Evolutionary conservation across 2,888 invertebrate species (phyloP).

Genomic region (Suillia variegata): DNA sequence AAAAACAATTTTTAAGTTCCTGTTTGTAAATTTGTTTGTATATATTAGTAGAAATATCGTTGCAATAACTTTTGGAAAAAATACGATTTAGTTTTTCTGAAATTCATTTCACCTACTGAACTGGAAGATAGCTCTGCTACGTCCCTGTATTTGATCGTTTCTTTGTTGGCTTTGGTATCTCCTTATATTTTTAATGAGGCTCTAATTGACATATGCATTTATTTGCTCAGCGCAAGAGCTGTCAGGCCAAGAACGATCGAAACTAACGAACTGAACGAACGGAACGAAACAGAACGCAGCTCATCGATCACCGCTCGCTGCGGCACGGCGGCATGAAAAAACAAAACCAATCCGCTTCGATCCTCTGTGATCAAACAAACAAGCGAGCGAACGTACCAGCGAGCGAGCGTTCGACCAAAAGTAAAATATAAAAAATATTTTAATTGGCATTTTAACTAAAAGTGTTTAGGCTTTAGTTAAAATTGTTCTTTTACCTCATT

Average conservation of each 20-base stretch:
- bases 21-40: no score
- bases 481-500: constrained; percentile 44
- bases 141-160: not conserved
- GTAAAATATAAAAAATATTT: constrained; percentile 47
- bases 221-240: constrained; percentile 38
- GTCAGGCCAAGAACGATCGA: constrained; percentile 16
- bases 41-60: no score
- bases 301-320: constrained; percentile 40
- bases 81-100: no score
- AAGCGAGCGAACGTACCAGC: no score
- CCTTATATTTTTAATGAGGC: constrained; percentile 54
- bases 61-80: no score
- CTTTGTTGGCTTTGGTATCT: constrained; percentile 18
- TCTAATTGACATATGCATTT: constrained; percentile 60
- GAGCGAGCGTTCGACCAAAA: no score
- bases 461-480: constrained; percentile 60
- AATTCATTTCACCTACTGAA: no score
- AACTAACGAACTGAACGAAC: constrained; percentile 25
- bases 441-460: constrained; percentile 60
- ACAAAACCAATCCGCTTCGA: not conserved
- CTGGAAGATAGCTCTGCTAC: no score
- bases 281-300: constrained; percentile 30
- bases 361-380: no score
- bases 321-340: constrained; percentile 9
- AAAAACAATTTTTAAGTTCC: no score